A percentile compares a stretch with the other conserved stretches of the same genome.
Evolutionary conservation across 2,797 vertebrate species (phyloP).

Genomic region (Pseudochirops corinnae): DNA sequence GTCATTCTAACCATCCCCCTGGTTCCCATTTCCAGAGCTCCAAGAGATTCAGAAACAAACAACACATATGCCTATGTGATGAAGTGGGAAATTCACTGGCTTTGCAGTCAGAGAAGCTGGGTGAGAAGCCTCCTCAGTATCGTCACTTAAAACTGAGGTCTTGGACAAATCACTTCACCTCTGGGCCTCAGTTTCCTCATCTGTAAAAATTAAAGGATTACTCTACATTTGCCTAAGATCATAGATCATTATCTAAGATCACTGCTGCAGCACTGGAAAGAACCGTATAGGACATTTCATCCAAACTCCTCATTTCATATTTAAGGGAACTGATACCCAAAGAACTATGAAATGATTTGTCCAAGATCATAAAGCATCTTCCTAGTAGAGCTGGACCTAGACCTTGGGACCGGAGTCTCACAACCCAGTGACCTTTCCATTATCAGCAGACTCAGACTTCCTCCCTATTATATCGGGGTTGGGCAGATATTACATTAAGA

Average conservation of each 20-base stretch:
- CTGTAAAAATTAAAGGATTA: background rate
- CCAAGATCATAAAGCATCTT: background rate
- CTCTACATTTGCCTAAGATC: background rate
- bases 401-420: conserved; percentile 3
- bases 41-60: background rate
- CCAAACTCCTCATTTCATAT: background rate
- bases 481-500: background rate
- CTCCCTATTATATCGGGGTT: background rate
- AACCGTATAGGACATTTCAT: background rate
- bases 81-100: background rate
- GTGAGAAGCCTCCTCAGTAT: background rate
- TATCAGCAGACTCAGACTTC: background rate
- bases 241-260: background rate
- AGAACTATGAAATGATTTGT: background rate
- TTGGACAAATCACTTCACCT: background rate
- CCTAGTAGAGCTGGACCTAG: background rate
- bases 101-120: background rate
- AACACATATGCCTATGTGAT: background rate
- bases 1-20: background rate
- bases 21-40: background rate
- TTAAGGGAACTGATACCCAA: background rate
- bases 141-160: background rate
- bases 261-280: background rate
- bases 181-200: background rate
- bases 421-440: background rate